Conservation (phyloP, 2,113 vertebrate species). For the Siniperca chuatsi region DNA sequence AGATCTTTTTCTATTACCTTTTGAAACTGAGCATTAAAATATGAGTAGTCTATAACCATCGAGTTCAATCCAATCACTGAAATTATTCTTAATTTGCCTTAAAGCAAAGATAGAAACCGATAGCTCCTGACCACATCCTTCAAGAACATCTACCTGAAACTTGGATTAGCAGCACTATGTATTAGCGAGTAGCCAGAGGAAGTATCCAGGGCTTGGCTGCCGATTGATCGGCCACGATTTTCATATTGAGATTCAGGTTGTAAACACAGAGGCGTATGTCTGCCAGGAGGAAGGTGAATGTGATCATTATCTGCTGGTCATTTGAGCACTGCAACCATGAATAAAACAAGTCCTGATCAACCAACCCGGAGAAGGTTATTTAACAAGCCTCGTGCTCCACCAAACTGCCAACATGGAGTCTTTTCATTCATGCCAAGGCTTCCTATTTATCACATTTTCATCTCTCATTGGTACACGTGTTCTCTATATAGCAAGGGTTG, state of each 20-base stretch:
- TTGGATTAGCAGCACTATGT: slow-evolving; percentile 52
- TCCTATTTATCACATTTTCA: slow-evolving; percentile 67
- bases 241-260: slow-evolving; percentile 78
- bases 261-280: slow-evolving; percentile 67
- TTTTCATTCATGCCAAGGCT: slow-evolving; percentile 70
- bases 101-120: slow-evolving; percentile 33
- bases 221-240: slow-evolving; percentile 72
- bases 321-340: slow-evolving; percentile 66
- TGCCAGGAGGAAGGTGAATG: slow-evolving; percentile 83
- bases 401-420: slow-evolving; percentile 54
- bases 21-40: slow-evolving; percentile 70
- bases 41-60: slow-evolving; percentile 40
- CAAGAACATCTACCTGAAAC: slow-evolving; percentile 29
- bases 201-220: slow-evolving; percentile 56
- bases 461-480: slow-evolving; percentile 67
- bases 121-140: slow-evolving; percentile 37
- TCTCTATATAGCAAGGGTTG: slow-evolving; percentile 48
- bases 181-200: slow-evolving; percentile 71
- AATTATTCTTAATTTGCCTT: slow-evolving; percentile 57
- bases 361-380: slow-evolving; percentile 64
- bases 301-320: slow-evolving; percentile 79
- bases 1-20: slow-evolving; percentile 70
- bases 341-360: slow-evolving; percentile 76
- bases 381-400: slow-evolving; percentile 53
- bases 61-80: slow-evolving; percentile 41